Conservation (phyloP, 2,888 invertebrate species). For the Coremacera marginata region DNA sequence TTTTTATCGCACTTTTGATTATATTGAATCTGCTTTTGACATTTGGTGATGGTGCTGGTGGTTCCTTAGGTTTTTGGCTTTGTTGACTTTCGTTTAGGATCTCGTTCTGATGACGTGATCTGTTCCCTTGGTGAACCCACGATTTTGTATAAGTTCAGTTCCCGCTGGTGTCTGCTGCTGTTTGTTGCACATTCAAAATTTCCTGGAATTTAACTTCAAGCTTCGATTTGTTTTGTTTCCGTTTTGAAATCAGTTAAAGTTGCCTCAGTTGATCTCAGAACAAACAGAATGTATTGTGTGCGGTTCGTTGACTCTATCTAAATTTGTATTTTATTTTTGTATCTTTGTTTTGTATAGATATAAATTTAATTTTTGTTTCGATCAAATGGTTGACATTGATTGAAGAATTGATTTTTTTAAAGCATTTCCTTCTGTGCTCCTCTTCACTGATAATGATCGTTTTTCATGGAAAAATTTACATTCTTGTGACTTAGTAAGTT, state of each 20-base stretch:
- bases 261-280: not conserved
- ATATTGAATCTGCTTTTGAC: constrained; percentile 25
- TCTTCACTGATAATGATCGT: not conserved
- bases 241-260: not conserved
- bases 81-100: constrained; percentile 13
- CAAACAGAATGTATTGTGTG: not conserved
- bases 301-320: constrained; percentile 4
- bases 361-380: not conserved
- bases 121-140: constrained; percentile 24
- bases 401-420: constrained; percentile 31
- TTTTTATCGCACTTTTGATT: constrained; percentile 25
- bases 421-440: not conserved
- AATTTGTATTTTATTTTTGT: not conserved
- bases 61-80: not conserved
- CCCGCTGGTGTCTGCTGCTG: constrained; percentile 20
- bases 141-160: constrained; percentile 22
- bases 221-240: constrained; percentile 14
- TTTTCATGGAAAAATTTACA: constrained; percentile 22
- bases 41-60: constrained; percentile 2
- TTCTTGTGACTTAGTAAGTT: constrained; percentile 24
- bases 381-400: constrained; percentile 24
- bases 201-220: constrained; percentile 26
- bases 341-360: not conserved
- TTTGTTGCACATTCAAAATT: not conserved
- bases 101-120: constrained; percentile 31